A percentile compares a stretch with the other conserved stretches of the same genome.
Conservation (phyloP, 2,113 vertebrate species). For the Craseonycteris thonglongyai region DNA sequence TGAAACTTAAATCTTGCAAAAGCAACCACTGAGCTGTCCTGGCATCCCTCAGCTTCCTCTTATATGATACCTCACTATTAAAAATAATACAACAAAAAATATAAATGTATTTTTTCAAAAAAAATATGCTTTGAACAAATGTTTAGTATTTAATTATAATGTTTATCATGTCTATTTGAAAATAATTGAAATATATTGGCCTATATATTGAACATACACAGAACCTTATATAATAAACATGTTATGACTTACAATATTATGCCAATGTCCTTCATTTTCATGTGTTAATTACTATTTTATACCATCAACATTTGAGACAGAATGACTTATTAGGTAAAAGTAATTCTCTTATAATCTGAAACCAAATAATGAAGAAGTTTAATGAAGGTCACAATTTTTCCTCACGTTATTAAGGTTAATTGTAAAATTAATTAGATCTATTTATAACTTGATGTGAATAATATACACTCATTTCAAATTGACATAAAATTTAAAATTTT, state of each 20-base stretch:
- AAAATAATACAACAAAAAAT: neutral
- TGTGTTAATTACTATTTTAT: slow-evolving; percentile 68
- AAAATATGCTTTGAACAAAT: neutral
- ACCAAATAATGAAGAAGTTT: slow-evolving; percentile 69
- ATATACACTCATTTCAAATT: slow-evolving; percentile 48
- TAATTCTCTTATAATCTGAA: slow-evolving; percentile 67
- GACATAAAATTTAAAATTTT: slow-evolving; percentile 28
- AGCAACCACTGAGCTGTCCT: no score
- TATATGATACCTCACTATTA: neutral
- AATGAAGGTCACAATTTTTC: slow-evolving; percentile 69
- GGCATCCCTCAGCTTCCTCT: no score
- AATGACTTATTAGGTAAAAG: slow-evolving; percentile 67
- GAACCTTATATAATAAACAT: slow-evolving; percentile 3
- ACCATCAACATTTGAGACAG: slow-evolving; percentile 52
- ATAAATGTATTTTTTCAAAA: neutral
- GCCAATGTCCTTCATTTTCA: slow-evolving; percentile 67
- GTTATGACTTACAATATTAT: slow-evolving; percentile 39
- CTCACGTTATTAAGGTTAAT: slow-evolving; percentile 77
- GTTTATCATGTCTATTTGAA: slow-evolving; percentile 9
- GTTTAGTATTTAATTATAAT: neutral
- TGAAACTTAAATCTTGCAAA: no score
- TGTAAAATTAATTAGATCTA: slow-evolving; percentile 75
- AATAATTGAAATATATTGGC: neutral
- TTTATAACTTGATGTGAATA: slow-evolving; percentile 72
- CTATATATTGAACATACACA: slow-evolving; percentile 6